Evolutionary conservation across 2,888 invertebrate species (phyloP), one percentile per base, ranked within the genome.

Genomic region (Eupelmus urozonus): DNA sequence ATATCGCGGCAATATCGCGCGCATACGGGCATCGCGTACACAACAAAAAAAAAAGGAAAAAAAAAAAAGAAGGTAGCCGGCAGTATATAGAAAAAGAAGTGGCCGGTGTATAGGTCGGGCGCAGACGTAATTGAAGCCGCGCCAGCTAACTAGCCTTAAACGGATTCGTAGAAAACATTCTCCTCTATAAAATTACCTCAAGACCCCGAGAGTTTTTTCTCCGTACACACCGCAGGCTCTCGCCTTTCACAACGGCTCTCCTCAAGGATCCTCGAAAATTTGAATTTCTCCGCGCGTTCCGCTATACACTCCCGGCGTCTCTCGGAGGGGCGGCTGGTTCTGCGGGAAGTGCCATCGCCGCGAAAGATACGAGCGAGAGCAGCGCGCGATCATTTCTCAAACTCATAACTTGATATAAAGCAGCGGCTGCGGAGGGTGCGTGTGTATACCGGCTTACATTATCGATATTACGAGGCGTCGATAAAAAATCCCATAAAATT

Each of bases 401-500:
- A 88, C 86, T 87, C 80, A 84, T 87, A 87, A 88, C 87, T 87
- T 83, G 88, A 88, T 88, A 86, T 88, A 88, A 87, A 85, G 84
- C 85, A 85, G 16, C 49, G 34, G 45, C 34, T 34, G 9, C 5
- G 34, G 34, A 72, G 42, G 70, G 62, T 60, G 57, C 18, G 81
- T 78, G 2, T 81, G 83, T 86, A 85, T 86, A 86, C 89, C 7
- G 81, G 83, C 86, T 86, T 86, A 87, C 89, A 88, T 89, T 89
- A 89, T 89, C 89, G 88, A 89, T 89, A 89, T 89, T 89, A 89
- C 89, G 88, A 88, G 86, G 85, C 87, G 87, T 85, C 88, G 88
- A 89, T 89, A 89, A 89, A 89, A 88, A 89, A 80, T 88, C 87
- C 87, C 89, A 88, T 89, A 88, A 89, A 89, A 89, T 89, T 89